Evolutionary conservation across 2,113 vertebrate species (phyloP).

Genomic region (Rattus rattus): DNA sequence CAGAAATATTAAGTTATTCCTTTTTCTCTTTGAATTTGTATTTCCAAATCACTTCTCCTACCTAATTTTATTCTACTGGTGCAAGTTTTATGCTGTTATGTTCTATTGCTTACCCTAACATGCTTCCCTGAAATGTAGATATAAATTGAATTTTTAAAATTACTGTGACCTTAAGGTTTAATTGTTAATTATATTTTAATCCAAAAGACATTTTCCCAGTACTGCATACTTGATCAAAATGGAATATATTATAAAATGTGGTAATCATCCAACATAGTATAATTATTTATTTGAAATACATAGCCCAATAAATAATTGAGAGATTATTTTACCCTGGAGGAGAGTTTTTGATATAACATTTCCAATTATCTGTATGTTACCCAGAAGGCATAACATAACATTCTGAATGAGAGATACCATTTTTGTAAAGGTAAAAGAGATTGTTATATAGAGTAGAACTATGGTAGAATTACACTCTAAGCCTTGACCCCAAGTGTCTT

Average conservation of each 20-base stretch:
- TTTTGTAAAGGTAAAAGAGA: slow-evolving; percentile 43
- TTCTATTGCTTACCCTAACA: slow-evolving; percentile 40
- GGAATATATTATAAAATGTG: slow-evolving; percentile 16
- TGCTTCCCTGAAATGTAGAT: neutral
- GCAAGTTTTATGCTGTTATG: slow-evolving; percentile 49
- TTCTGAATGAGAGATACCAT: neutral
- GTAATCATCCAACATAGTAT: slow-evolving; percentile 48
- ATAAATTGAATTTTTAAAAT: slow-evolving; percentile 63
- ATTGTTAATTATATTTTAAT: slow-evolving; percentile 56
- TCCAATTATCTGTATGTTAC: slow-evolving; percentile 56
- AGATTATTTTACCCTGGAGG: slow-evolving; percentile 5
- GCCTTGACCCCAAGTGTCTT: slow-evolving; percentile 28
- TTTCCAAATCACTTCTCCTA: slow-evolving; percentile 60
- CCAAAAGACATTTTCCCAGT: neutral
- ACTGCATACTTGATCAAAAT: slow-evolving; percentile 53
- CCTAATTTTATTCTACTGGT: slow-evolving; percentile 66
- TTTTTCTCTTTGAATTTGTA: slow-evolving; percentile 66
- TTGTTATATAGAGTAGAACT: neutral
- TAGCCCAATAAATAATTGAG: neutral
- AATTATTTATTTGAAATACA: slow-evolving; percentile 32
- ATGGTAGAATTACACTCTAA: neutral
- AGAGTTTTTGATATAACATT: neutral
- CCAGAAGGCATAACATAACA: neutral
- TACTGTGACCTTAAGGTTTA: slow-evolving; percentile 15
- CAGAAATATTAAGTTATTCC: slow-evolving; percentile 68